phyloP scores from a whole-genome alignment of 2,888 invertebrate species.

The Flexamia atlantica region DNA sequence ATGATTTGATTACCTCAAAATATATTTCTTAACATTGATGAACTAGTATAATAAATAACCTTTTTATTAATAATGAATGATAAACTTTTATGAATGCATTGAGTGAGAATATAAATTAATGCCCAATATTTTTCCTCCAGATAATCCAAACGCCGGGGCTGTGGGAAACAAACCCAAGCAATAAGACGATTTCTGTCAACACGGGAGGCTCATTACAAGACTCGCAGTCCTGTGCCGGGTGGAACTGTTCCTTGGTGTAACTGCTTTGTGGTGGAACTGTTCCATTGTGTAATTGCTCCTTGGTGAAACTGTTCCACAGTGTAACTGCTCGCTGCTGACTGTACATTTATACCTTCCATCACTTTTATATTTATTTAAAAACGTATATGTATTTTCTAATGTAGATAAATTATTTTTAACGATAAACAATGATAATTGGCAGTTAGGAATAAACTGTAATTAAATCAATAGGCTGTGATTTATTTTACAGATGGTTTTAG shows the following conservation, averaged over 20 bases:
- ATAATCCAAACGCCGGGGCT: conserved; percentile 96
- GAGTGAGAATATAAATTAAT: too few relatives aligned
- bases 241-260: conserved; percentile 29
- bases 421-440: neutral
- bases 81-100: too few relatives aligned
- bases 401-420: neutral
- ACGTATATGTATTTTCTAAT: conserved; percentile 12
- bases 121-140: conserved; percentile 79
- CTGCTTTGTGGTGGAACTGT: conserved; percentile 25
- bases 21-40: too few relatives aligned
- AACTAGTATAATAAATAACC: too few relatives aligned
- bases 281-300: neutral
- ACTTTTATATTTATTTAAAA: conserved; percentile 14
- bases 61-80: too few relatives aligned
- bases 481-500: neutral
- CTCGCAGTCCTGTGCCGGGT: conserved; percentile 21
- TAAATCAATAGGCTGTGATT: conserved; percentile 6
- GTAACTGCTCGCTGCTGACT: neutral
- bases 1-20: too few relatives aligned
- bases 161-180: conserved; percentile 77
- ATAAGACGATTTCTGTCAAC: conserved; percentile 17
- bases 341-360: conserved; percentile 13
- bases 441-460: neutral
- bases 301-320: conserved; percentile 11
- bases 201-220: neutral